Evolutionary conservation across 2,113 vertebrate species (phyloP).

Genomic region (Halichoeres trimaculatus): DNA sequence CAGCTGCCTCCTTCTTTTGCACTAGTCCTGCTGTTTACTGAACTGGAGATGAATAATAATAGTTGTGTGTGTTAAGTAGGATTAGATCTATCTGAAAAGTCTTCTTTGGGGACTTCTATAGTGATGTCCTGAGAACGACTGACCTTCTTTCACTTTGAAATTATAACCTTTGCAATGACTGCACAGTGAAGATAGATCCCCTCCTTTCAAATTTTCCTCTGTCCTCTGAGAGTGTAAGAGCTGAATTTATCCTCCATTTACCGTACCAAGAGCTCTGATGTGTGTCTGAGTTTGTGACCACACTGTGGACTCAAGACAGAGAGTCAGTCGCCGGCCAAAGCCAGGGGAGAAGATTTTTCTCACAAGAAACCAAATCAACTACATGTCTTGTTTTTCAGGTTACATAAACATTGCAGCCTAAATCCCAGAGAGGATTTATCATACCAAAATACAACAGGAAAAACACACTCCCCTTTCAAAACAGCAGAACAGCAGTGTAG

Average conservation of each 20-base stretch:
- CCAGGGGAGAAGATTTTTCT: constrained; percentile 3
- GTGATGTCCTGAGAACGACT: not conserved
- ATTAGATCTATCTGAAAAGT: not conserved
- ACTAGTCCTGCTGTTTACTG: not conserved
- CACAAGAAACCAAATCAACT: not conserved
- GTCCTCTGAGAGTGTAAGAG: too few species aligned
- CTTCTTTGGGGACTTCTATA: not conserved
- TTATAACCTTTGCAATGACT: too few species aligned
- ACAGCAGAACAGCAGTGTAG: constrained; percentile 20
- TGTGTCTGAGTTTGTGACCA: constrained; percentile 8
- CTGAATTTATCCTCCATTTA: not conserved
- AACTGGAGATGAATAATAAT: not conserved
- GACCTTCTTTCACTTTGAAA: too few species aligned
- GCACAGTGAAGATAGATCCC: too few species aligned
- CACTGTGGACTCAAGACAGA: not conserved
- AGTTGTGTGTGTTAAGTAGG: not conserved
- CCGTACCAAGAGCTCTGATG: not conserved
- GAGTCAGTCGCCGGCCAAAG: not conserved
- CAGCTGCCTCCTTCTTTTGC: not conserved
- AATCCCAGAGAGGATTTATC: constrained; percentile 18
- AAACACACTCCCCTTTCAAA: constrained; percentile 5
- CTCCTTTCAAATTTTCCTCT: too few species aligned
- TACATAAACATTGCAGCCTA: constrained; percentile 7
- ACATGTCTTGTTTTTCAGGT: not conserved
- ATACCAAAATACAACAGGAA: not conserved